Evolutionary conservation across 1,140 invertebrate genomes (phyloP), one percentile per base, ranked within the genome.

Genomic region (Danaus melanippus): DNA sequence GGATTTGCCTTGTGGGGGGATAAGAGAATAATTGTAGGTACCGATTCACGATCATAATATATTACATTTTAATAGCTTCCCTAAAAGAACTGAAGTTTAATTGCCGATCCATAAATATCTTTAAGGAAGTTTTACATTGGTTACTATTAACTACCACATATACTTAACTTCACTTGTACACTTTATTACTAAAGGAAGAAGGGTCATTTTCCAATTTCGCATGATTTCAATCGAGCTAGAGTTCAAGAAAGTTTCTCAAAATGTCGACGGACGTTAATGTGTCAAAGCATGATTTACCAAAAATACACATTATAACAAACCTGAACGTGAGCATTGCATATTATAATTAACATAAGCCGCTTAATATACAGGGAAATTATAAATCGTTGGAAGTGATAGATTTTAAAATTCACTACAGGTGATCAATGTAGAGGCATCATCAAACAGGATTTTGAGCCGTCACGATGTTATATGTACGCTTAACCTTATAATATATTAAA

Each of bases 51-150:
- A 45, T 39, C 47, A 43, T 62, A 62, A 69, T 79, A 76, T 69
- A 70, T 78, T 74, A 73, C 46, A 51, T 60, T 70, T 72, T 79
- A 79, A 83, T 73, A 69, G 70, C 60, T 55, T 69, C 50, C 65
- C 77, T 83, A 80, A 83, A 78, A 73, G 74, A 75, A 67, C 73
- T 58, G 66, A 63, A 60, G 66, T 77, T 79, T 83, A 77, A 80
- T 80, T 77, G 69, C 72, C 70, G 2, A 32, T 32, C 21, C 21
- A 32, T 32, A 32, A 32, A 32, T 32, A 32, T 32, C 21, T 32
- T 32, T 32, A 32, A 32, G 21, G 21, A 32, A 32, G 21, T 32
- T 32, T 32, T 32, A 32, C 21, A 32, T 32, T 32, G 6, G 21
- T 32, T 32, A 32, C 21, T 32, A 32, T 32, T 32, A 32, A 3